A percentile compares a stretch with the other conserved stretches of the same genome.
Conservation (phyloP, 2,797 vertebrate species). For the Erpetoichthys calabaricus region DNA sequence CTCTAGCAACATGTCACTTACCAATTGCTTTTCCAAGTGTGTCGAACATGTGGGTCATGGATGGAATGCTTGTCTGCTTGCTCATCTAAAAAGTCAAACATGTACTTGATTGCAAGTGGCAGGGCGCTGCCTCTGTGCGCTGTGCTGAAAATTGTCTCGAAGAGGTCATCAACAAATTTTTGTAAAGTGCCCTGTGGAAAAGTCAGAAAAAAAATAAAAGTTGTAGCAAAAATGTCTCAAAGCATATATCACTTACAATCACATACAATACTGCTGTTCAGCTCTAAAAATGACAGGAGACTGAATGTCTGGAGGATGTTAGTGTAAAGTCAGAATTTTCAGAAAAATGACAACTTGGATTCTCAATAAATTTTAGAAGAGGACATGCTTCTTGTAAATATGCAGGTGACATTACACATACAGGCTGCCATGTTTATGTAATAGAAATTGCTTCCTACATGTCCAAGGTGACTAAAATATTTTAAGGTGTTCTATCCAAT, state of each 20-base stretch:
- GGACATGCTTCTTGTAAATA: too few relatives aligned
- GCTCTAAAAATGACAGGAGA: too few relatives aligned
- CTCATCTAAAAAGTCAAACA: slow-evolving; percentile 97
- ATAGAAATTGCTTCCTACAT: too few relatives aligned
- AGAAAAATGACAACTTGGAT: too few relatives aligned
- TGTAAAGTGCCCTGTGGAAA: slow-evolving; percentile 76
- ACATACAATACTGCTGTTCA: background rate
- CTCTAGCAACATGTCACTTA: slow-evolving; percentile 36
- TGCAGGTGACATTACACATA: too few relatives aligned
- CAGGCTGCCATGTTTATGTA: too few relatives aligned
- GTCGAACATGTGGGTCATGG: slow-evolving; percentile 85
- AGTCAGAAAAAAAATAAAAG: background rate
- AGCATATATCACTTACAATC: slow-evolving; percentile 11
- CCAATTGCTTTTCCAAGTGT: slow-evolving; percentile 99
- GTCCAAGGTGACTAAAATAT: too few relatives aligned
- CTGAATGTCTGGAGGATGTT: too few relatives aligned
- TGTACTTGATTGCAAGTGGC: slow-evolving; percentile 94
- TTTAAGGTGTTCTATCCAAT: too few relatives aligned
- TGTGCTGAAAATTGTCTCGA: slow-evolving; percentile 97
- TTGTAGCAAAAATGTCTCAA: background rate
- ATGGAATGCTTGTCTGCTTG: slow-evolving; percentile 93
- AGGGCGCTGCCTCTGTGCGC: slow-evolving; percentile 88
- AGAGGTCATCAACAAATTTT: slow-evolving; percentile 95
- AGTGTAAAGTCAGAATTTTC: too few relatives aligned
- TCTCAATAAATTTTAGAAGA: too few relatives aligned